Percentiles rank a stretch among this genome's conserved stretches.
Conservation (phyloP, 2,797 vertebrate genomes). For the Oreortyx pictus region DNA sequence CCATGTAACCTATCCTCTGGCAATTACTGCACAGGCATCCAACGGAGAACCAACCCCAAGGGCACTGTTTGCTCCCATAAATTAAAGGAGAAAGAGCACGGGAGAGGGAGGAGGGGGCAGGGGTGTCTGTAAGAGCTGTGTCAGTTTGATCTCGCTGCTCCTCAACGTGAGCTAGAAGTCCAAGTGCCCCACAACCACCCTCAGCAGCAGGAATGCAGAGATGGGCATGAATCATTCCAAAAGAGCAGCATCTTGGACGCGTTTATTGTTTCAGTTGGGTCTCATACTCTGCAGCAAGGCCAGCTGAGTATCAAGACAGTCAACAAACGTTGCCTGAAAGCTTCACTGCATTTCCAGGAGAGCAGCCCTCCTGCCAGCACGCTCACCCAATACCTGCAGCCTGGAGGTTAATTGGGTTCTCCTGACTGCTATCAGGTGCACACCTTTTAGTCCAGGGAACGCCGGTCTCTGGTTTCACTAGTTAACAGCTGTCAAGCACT, state of each 20-base stretch:
- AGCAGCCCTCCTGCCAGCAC: background rate
- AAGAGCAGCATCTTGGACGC: background rate
- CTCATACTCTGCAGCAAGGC: background rate
- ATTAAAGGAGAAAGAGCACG: background rate
- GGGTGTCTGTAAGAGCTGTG: background rate
- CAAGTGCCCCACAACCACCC: accelerated
- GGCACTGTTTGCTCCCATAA: background rate
- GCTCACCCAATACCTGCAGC: constrained; percentile 37
- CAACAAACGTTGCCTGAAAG: background rate
- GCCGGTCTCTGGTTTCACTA: constrained; percentile 73
- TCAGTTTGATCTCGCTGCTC: background rate
- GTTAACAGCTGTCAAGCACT: constrained; percentile 75
- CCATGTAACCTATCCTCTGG: constrained; percentile 28
- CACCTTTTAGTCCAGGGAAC: constrained; percentile 39
- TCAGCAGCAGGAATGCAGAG: background rate
- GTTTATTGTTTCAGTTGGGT: background rate
- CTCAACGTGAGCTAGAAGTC: background rate
- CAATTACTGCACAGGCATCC: constrained; percentile 28
- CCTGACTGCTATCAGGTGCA: constrained; percentile 50
- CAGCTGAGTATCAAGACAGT: background rate
- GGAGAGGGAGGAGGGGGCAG: background rate
- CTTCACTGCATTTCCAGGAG: background rate
- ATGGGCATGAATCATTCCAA: background rate
- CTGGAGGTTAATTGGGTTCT: constrained; percentile 54
- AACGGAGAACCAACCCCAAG: background rate